Evolutionary conservation across 2,888 invertebrate genomes (phyloP).

Genomic region (Cordilura impudica): DNA sequence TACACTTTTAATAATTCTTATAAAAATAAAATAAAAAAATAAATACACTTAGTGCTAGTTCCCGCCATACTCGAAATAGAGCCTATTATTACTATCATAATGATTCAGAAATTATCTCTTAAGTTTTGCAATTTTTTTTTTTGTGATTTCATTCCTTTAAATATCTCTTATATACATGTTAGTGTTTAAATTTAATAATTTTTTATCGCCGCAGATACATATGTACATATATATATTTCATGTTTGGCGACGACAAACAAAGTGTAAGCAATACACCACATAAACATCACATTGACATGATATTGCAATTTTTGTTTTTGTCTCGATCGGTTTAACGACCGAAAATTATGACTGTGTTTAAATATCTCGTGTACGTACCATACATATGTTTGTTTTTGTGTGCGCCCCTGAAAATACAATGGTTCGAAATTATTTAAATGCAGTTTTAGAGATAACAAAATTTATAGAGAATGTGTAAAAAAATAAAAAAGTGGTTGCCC

Average conservation of each 20-base stretch:
- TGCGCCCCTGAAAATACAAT: neutral
- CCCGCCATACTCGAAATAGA: too few species aligned
- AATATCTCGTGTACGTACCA: neutral
- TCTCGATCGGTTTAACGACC: conserved; percentile 44
- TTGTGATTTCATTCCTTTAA: too few species aligned
- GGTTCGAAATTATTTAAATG: too few species aligned
- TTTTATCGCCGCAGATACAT: conserved; percentile 5
- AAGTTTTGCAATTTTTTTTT: too few species aligned
- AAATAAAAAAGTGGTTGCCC: too few species aligned
- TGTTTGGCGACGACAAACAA: conserved; percentile 20
- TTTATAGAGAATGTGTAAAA: too few species aligned
- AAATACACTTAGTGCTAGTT: too few species aligned
- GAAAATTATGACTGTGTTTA: conserved; percentile 33
- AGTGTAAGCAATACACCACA: conserved; percentile 12
- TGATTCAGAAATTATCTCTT: too few species aligned
- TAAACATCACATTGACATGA: conserved; percentile 41
- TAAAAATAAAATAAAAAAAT: too few species aligned
- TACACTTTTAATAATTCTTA: too few species aligned
- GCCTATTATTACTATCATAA: too few species aligned
- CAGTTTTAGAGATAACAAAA: too few species aligned
- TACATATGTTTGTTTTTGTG: neutral
- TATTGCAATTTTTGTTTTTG: conserved; percentile 40
- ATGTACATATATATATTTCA: conserved; percentile 23
- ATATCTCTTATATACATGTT: neutral
- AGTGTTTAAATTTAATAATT: conserved; percentile 29